Evolutionary conservation across 2,797 vertebrate species (phyloP), one percentile per base, ranked within the genome.

Genomic region (Scolopax rusticola): DNA sequence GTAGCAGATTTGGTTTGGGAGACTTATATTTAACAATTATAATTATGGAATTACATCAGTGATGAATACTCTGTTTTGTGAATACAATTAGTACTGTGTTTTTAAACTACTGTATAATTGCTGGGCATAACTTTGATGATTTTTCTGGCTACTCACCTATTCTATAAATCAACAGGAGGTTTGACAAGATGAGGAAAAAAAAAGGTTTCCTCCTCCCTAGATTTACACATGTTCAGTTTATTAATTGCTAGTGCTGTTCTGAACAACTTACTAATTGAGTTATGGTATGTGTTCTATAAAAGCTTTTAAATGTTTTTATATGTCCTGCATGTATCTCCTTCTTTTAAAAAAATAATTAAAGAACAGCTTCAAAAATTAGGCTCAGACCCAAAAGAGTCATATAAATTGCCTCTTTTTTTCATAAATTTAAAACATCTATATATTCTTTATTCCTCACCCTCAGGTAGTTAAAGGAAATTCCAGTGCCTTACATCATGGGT

Each of bases 261-360:
- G 92, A 97, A 95, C 89, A 95, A 94, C 84, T 93, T 94, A 83
- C n/a, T 89, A 79, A 89, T 71, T 94, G 91, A 96, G 94, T 94
- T 95, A 94, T 84, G 45, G 38, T 78, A 93, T 87, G 70, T 63
- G 65, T 54, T 93, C 85, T 87, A 38, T 77, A 93, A 91, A 97
- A 85, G 18, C 30, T 73, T 91, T 95, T 84, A 33, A 87, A 74
- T 82, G 45, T 93, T 95, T 96, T 86, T 90, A 60, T 85, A 48
- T 81, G 82, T 79, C 63, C 84, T 94, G 81, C 84, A 82, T 80
- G 78, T 73, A 45, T 45, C 70, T 90, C 79, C 61, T 77, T 15
- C 56, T 91, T 91, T 9, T 48, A 95, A 94, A 80, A 92, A 79
- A 0, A 43, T 27, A 14, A n/a, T 27, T 88, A 2, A 19, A 84